phyloP scores from a whole-genome alignment of 2,113 vertebrate genomes.

The Gila orcuttii region DNA sequence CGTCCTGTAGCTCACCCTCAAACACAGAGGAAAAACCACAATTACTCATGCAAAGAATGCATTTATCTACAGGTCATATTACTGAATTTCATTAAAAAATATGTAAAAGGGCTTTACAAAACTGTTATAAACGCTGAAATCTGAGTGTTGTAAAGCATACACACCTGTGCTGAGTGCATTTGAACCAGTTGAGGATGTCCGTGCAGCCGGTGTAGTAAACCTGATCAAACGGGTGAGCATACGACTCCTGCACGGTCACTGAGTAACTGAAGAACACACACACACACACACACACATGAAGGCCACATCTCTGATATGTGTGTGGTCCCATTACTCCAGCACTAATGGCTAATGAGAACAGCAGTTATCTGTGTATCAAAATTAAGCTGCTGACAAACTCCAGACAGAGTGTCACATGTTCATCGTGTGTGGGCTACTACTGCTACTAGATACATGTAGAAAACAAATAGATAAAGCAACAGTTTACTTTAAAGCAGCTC shows the following conservation, averaged over 20 bases:
- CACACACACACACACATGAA: constrained; percentile 12
- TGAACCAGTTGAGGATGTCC: constrained; percentile 98
- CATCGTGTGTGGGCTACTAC: not conserved
- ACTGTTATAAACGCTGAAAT: not conserved
- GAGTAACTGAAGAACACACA: constrained; percentile 81
- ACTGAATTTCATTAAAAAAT: not conserved
- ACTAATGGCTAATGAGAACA: constrained; percentile 40
- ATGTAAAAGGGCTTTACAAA: not conserved
- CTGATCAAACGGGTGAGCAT: constrained; percentile 93
- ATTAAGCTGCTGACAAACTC: constrained; percentile 37
- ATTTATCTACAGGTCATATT: not conserved
- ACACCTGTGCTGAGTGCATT: constrained; percentile 96
- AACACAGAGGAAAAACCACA: not conserved
- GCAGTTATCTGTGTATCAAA: constrained; percentile 34
- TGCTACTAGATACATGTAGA: not conserved
- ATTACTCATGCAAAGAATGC: not conserved
- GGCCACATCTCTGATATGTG: not conserved
- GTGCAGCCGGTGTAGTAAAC: constrained; percentile 96
- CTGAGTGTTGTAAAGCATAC: not conserved
- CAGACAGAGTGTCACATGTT: not conserved
- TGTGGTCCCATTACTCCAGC: constrained; percentile 55
- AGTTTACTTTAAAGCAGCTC: not conserved
- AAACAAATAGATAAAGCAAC: not conserved
- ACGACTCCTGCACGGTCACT: constrained; percentile 94
- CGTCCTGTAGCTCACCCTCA: constrained; percentile 91